Evolutionary conservation across 1,140 invertebrate species (phyloP).

Genomic region (Pygmarrhopalites habei): DNA sequence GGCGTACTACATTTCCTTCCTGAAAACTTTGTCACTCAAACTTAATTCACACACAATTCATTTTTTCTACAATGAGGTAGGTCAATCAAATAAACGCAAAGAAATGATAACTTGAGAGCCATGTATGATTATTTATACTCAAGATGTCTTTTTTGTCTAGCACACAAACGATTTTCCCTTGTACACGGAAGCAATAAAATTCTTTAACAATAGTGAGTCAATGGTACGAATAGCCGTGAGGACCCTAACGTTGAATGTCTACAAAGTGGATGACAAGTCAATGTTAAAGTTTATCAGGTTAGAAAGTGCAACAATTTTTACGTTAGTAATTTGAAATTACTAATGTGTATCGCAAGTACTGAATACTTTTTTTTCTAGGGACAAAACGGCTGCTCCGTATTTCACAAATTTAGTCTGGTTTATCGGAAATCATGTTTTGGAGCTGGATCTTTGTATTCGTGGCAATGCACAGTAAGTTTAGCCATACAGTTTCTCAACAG

Average conservation of each 20-base stretch:
- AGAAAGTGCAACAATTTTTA: no score
- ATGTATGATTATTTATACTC: neutral
- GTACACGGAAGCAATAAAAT: slow-evolving; percentile 98
- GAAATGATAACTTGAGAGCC: neutral
- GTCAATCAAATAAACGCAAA: slow-evolving; percentile 29
- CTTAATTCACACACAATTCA: slow-evolving; percentile 98
- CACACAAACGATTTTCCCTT: slow-evolving; percentile 98
- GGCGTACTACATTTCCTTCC: slow-evolving; percentile 99
- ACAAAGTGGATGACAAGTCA: slow-evolving; percentile 85
- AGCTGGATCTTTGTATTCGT: slow-evolving; percentile 88
- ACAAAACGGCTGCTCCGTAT: slow-evolving; percentile 92
- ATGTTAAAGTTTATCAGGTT: slow-evolving; percentile 94
- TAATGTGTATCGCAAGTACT: no score
- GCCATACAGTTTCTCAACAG: neutral
- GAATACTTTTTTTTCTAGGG: no score
- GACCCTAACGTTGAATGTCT: slow-evolving; percentile 95
- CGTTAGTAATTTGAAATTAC: no score
- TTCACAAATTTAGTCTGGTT: slow-evolving; percentile 99
- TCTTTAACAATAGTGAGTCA: slow-evolving; percentile 96
- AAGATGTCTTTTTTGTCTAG: slow-evolving; percentile 49
- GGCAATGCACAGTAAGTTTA: slow-evolving; percentile 83
- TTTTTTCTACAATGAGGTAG: slow-evolving; percentile 99
- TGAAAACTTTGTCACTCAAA: slow-evolving; percentile 96
- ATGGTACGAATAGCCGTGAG: slow-evolving; percentile 98
- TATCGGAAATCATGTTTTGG: slow-evolving; percentile 95